Evolutionary conservation across 2,797 vertebrate species (phyloP).

Genomic region (Sebastes kiyomatsui): DNA sequence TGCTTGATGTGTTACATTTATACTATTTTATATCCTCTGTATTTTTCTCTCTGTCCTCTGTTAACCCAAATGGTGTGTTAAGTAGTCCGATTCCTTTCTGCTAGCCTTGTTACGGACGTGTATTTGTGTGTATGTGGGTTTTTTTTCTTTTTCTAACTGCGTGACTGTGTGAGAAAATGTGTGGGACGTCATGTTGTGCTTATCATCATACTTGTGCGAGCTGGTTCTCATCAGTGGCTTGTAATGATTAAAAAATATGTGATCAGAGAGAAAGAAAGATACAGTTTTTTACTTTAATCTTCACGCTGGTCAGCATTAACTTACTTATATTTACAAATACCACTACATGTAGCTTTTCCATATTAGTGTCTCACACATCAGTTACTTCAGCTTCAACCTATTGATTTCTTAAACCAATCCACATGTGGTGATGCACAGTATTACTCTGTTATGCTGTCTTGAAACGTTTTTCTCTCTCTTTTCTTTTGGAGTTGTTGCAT

Average conservation of each 20-base stretch:
- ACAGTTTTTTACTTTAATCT: slow-evolving; percentile 14
- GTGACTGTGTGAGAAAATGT: background rate
- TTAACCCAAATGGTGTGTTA: background rate
- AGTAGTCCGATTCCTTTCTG: background rate
- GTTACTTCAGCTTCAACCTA: background rate
- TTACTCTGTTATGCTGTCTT: background rate
- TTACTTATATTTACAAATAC: background rate
- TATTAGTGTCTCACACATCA: background rate
- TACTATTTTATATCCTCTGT: background rate
- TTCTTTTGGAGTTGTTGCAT: background rate
- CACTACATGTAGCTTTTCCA: background rate
- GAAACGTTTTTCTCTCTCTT: background rate
- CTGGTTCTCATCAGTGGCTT: slow-evolving; percentile 36
- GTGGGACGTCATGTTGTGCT: slow-evolving; percentile 14
- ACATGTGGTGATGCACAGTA: background rate
- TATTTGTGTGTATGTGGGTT: background rate
- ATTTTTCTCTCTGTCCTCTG: background rate
- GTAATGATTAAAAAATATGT: slow-evolving; percentile 23
- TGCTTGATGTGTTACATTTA: background rate
- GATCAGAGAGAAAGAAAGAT: slow-evolving; percentile 25
- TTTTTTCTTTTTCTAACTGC: slow-evolving; percentile 13
- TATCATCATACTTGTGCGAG: slow-evolving; percentile 23
- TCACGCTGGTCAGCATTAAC: background rate
- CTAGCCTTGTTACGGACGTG: background rate
- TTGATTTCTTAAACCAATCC: background rate